phyloP scores from a whole-genome alignment of 2,888 invertebrate species.

The Limnephilus marmoratus region DNA sequence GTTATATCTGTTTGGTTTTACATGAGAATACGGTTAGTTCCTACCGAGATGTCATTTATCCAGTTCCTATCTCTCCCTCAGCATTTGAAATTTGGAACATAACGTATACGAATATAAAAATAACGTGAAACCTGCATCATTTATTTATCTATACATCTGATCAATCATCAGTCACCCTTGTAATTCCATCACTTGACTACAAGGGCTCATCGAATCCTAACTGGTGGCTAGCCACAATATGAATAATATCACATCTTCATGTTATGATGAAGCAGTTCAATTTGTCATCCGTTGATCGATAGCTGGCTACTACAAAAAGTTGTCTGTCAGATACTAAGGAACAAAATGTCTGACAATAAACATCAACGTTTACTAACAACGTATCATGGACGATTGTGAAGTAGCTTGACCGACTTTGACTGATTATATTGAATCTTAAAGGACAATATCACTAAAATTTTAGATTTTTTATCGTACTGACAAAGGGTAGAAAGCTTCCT shows the following conservation, averaged over 20 bases:
- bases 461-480: not conserved
- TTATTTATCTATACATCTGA: not conserved
- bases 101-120: no score
- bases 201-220: not conserved
- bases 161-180: not conserved
- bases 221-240: constrained; percentile 4
- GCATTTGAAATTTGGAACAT: no score
- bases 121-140: not conserved
- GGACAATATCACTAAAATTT: not conserved
- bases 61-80: no score
- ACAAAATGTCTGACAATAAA: constrained; percentile 45
- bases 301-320: constrained; percentile 33
- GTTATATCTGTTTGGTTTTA: no score
- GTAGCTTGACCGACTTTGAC: constrained; percentile 35
- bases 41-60: no score
- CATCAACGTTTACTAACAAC: constrained; percentile 39
- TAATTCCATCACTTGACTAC: not conserved
- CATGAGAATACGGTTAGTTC: no score
- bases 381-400: not conserved
- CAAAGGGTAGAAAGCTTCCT: not conserved
- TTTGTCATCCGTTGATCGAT: constrained; percentile 48
- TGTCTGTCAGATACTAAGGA: constrained; percentile 37
- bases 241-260: constrained; percentile 25
- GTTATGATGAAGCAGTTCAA: constrained; percentile 48
- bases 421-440: constrained; percentile 12